Base-by-base conservation (phyloP, 2,888 invertebrate species). In the Dione vanillae region DNA sequence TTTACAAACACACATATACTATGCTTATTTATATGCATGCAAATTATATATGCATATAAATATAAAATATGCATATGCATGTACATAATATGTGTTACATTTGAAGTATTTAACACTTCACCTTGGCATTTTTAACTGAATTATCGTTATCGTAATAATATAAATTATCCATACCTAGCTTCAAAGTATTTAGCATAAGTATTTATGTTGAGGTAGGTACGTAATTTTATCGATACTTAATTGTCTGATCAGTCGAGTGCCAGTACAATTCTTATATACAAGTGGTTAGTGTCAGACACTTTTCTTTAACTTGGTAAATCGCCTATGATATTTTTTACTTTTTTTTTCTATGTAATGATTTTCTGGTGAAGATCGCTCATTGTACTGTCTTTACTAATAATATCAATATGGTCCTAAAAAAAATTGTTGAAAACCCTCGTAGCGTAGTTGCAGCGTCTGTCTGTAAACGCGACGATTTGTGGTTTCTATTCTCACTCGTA, bases 101-200 rank as follows among this genome's bases (percentile, higher is more conserved):
- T 47, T 47, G 35, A 19, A 47, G 49, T 37, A 49, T 1, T 16
- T 19, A 16, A 64, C 45, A 47, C 47, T 47, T 59, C 6, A 40
- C 68, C 68, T 69, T 64, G 68, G 68, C 68, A 69, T 69, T 69
- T 68, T 69, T 64, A 54, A 54, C 51, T 64, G 47, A 69, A 40
- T 69, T 61, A 67, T 47, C 67, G 45, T 49, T 59, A 59, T 61
- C 45, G 45, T 61, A 56, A 56, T 56, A 16, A 56, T 10, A 37
- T 56, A 14, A 9, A 56, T 56, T 56, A 56, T 45, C 20, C 8
- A 45, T 59, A 11, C 14, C 27, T 35, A 11, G 10, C n/a, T 61
- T 37, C 51, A 14, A 51, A 37, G 19, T 19, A 64, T 19, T 40
- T 49, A n/a, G 5, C 19, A 19, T 51, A 49, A 37, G 49, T 59